Conservation (phyloP, 2,888 invertebrate genomes). For the Drosophila pseudotakahashii region DNA sequence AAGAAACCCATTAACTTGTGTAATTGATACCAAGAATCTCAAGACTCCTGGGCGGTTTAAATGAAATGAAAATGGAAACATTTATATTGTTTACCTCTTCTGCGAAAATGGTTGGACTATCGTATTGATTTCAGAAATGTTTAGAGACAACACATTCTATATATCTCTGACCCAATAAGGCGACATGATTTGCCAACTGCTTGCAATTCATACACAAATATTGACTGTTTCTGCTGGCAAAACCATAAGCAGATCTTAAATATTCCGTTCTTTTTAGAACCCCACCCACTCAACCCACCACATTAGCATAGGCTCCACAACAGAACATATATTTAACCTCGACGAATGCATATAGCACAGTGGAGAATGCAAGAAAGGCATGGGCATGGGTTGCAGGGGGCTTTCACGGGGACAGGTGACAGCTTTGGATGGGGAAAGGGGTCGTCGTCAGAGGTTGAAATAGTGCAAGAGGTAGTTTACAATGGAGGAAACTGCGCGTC, state of each 20-base stretch:
- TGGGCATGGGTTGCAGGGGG: constrained; percentile 3
- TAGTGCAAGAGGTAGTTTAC: constrained; percentile 45
- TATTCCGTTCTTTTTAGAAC: constrained; percentile 14
- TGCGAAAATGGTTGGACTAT: background rate
- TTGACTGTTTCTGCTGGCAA: constrained; percentile 10
- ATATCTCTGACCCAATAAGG: background rate
- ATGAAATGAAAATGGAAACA: too few species aligned
- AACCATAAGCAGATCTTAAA: constrained; percentile 33
- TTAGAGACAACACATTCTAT: background rate
- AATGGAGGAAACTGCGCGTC: constrained; percentile 63
- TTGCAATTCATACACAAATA: constrained; percentile 10
- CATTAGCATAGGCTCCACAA: constrained; percentile 45
- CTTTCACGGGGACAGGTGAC: constrained; percentile 22
- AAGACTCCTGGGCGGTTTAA: too few species aligned
- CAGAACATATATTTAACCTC: constrained; percentile 44
- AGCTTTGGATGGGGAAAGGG: constrained; percentile 18
- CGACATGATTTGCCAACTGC: background rate
- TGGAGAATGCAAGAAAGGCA: constrained; percentile 10
- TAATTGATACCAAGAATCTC: too few species aligned
- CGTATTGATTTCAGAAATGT: background rate
- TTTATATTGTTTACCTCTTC: background rate
- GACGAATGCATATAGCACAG: constrained; percentile 23
- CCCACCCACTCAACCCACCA: background rate
- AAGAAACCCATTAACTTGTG: too few species aligned
- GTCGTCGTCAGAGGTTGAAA: constrained; percentile 34